phyloP scores from a whole-genome alignment of 2,888 invertebrate genomes.

The Tortricodes alternella region DNA sequence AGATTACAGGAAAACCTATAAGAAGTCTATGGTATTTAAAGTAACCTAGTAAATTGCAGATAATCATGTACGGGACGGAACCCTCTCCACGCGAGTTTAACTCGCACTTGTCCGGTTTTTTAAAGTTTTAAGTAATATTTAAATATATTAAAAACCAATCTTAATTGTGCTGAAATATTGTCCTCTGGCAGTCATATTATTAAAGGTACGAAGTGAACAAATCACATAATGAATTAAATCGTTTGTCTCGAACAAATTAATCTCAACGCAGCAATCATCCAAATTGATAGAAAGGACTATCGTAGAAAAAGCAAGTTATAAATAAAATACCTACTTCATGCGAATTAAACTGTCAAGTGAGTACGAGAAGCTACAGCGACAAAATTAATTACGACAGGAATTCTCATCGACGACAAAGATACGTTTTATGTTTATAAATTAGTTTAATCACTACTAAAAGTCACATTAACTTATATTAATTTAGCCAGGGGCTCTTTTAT shows the following conservation, averaged over 20 bases:
- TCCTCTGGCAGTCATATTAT: no score
- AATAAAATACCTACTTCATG: neutral
- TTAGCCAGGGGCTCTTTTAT: constrained; percentile 2
- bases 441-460: constrained; percentile 17
- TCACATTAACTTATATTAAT: constrained; percentile 12
- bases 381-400: constrained; percentile 15
- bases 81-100: no score
- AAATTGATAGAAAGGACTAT: constrained; percentile 1
- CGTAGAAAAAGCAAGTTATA: neutral
- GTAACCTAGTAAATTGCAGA: no score
- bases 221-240: neutral
- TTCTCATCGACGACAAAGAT: constrained; percentile 14
- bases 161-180: no score
- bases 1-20: no score
- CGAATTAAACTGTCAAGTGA: constrained; percentile 11
- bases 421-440: constrained; percentile 16
- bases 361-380: constrained; percentile 7
- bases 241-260: neutral
- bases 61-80: no score
- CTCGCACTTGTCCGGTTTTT: no score
- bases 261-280: neutral
- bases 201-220: neutral
- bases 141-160: no score
- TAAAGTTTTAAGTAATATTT: no score
- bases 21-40: no score